These are phyloP conservation scores for Epiperipatus broadwayi DNA, from an alignment of 2,888 invertebrate species.

Conservation along the genomic window DNA sequence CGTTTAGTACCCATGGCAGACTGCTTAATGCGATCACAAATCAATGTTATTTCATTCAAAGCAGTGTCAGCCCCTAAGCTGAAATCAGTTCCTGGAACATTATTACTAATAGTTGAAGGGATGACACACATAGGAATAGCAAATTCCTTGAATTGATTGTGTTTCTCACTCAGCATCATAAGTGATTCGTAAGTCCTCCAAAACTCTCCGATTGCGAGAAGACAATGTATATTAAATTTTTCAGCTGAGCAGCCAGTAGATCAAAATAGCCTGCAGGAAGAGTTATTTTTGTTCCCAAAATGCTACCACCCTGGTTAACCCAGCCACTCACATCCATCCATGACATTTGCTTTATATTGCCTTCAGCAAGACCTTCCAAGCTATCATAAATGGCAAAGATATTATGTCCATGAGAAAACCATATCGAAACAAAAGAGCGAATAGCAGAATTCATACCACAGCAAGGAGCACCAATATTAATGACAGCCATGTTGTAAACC, in stretches of 20 bases:
- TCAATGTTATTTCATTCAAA: conserved; percentile 86
- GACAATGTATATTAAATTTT: conserved; percentile 72
- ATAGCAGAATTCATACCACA: conserved; percentile 99
- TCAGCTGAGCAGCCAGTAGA: conserved; percentile 63
- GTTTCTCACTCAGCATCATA: conserved; percentile 49
- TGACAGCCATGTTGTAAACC: conserved; percentile 75
- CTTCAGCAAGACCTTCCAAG: conserved; percentile 75
- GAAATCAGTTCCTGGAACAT: conserved; percentile 96
- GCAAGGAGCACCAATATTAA: conserved; percentile 95
- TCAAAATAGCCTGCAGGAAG: conserved; percentile 43
- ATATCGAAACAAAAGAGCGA: conserved; percentile 85
- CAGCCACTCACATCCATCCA: conserved; percentile 92
- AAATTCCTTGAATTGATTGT: conserved; percentile 57
- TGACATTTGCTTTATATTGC: conserved; percentile 48
- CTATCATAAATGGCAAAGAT: conserved; percentile 89
- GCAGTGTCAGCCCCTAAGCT: conserved; percentile 92
- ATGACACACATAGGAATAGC: conserved; percentile 84
- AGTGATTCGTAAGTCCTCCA: conserved; percentile 76
- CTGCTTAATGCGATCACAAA: conserved; percentile 88
- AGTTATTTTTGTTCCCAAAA: conserved; percentile 84
- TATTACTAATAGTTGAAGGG: conserved; percentile 95
- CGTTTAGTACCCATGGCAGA: conserved; percentile 97
- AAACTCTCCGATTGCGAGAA: too few species aligned
- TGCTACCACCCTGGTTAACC: conserved; percentile 89
- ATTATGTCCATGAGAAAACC: conserved; percentile 79